Percentiles rank a stretch among this genome's conserved stretches.
phyloP scores from a whole-genome alignment of 1,140 invertebrate species.

The Drosophila pseudoobscura region DNA sequence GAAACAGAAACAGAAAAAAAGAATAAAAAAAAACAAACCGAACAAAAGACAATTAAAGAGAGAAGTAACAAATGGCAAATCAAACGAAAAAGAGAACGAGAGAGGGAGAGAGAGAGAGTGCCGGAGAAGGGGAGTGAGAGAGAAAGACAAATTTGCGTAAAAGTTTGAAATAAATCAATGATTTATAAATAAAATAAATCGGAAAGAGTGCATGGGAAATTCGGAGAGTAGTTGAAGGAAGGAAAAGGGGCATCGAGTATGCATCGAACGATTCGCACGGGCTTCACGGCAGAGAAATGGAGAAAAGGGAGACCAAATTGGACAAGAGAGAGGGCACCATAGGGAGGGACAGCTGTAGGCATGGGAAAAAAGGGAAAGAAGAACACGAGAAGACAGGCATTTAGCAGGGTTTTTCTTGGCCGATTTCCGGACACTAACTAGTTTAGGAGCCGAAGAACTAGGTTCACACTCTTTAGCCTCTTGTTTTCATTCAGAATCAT shows the following conservation, averaged over 20 bases:
- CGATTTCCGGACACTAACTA: no score
- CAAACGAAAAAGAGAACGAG: conserved; percentile 1
- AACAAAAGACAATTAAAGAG: conserved; percentile 67
- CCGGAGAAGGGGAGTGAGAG: background rate
- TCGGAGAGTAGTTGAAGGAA: conserved; percentile 37
- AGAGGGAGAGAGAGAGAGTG: background rate
- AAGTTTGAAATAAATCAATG: conserved; percentile 47
- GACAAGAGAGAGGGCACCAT: background rate
- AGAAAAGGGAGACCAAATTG: background rate
- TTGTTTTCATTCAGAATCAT: no score
- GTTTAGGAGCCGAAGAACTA: no score
- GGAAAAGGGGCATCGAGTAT: conserved; percentile 16
- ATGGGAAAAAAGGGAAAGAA: background rate
- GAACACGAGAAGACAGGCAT: conserved; percentile 19
- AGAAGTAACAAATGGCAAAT: conserved; percentile 51
- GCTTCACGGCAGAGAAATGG: background rate
- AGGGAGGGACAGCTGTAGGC: background rate
- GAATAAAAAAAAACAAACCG: conserved; percentile 33
- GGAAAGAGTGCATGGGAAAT: conserved; percentile 8
- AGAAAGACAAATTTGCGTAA: conserved; percentile 18
- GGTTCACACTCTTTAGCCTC: no score
- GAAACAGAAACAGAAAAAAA: conserved; percentile 3
- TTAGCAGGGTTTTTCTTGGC: background rate
- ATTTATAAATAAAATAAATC: conserved; percentile 43
- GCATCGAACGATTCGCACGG: conserved; percentile 30